phyloP scores from a whole-genome alignment of 1,140 invertebrate genomes.

The Drosophila malerkotliana region DNA sequence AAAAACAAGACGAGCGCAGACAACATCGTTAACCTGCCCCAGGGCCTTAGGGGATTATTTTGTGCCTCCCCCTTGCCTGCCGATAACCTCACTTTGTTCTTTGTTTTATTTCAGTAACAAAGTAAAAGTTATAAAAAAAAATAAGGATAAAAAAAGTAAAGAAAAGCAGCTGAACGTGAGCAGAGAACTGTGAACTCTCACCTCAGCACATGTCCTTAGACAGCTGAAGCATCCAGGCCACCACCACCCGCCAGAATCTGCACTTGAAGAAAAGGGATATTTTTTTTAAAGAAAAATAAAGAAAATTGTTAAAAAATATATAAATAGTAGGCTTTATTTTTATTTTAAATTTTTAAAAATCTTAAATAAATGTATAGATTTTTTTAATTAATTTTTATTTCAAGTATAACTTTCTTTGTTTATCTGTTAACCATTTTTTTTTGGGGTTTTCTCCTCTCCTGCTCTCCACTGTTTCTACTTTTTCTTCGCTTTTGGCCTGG shows the following conservation, averaged over 20 bases:
- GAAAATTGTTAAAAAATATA: not conserved
- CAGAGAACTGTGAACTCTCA: slow-evolving; percentile 50
- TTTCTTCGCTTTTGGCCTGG: slow-evolving; percentile 9
- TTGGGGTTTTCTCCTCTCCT: slow-evolving; percentile 3
- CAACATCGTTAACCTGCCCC: slow-evolving; percentile 67
- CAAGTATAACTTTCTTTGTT: slow-evolving; percentile 34
- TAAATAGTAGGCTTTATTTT: not conserved
- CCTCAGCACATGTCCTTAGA: slow-evolving; percentile 48
- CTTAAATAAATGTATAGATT: not conserved
- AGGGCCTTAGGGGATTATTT: slow-evolving; percentile 46
- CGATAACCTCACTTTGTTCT: slow-evolving; percentile 39
- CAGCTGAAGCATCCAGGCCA: slow-evolving; percentile 32
- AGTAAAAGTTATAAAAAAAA: slow-evolving; percentile 69
- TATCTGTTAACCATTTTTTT: slow-evolving; percentile 53
- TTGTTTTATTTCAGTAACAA: slow-evolving; percentile 74
- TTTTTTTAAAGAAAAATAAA: not conserved
- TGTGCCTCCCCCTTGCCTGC: slow-evolving; percentile 17
- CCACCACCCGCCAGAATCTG: not conserved
- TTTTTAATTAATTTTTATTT: not conserved
- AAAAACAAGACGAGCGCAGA: slow-evolving; percentile 34
- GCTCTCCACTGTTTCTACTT: not conserved
- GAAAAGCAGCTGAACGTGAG: slow-evolving; percentile 41
- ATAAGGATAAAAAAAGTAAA: slow-evolving; percentile 19
- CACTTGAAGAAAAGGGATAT: slow-evolving; percentile 8
- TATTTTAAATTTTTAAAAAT: not conserved